These are phyloP conservation scores for Huso huso DNA, from an alignment of 2,797 vertebrate species.

Conservation along the genomic window DNA sequence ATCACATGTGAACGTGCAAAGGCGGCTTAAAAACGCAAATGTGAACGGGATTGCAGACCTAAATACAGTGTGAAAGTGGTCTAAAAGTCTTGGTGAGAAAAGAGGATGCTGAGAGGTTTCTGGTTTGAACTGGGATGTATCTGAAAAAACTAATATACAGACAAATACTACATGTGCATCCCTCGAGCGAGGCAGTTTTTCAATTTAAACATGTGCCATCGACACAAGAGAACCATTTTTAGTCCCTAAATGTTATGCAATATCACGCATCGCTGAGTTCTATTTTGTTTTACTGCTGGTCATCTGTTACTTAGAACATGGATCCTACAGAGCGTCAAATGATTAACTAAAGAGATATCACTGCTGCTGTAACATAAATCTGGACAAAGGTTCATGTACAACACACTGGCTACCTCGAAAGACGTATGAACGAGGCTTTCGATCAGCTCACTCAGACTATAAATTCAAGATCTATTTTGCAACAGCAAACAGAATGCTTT, in stretches of 20 bases:
- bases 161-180: not conserved
- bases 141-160: not conserved
- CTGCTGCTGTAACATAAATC: constrained; percentile 54
- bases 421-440: constrained; percentile 47
- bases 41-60: too few relatives aligned
- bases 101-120: too few relatives aligned
- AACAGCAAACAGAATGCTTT: constrained; percentile 31
- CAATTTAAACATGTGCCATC: not conserved
- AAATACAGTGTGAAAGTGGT: too few relatives aligned
- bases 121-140: not conserved
- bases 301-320: constrained; percentile 48
- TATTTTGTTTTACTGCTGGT: constrained; percentile 58
- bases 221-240: constrained; percentile 5
- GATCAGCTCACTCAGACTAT: constrained; percentile 41
- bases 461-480: constrained; percentile 38
- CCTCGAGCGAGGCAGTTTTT: not conserved
- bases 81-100: too few relatives aligned
- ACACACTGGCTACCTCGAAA: constrained; percentile 52
- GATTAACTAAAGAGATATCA: constrained; percentile 60
- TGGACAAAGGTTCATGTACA: constrained; percentile 52
- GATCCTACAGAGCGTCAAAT: constrained; percentile 43
- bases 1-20: too few relatives aligned
- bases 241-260: constrained; percentile 37
- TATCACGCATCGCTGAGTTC: constrained; percentile 53
- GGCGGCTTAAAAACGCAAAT: too few relatives aligned